Conservation (phyloP, 2,113 vertebrate species). For the Catagonus wagneri region DNA sequence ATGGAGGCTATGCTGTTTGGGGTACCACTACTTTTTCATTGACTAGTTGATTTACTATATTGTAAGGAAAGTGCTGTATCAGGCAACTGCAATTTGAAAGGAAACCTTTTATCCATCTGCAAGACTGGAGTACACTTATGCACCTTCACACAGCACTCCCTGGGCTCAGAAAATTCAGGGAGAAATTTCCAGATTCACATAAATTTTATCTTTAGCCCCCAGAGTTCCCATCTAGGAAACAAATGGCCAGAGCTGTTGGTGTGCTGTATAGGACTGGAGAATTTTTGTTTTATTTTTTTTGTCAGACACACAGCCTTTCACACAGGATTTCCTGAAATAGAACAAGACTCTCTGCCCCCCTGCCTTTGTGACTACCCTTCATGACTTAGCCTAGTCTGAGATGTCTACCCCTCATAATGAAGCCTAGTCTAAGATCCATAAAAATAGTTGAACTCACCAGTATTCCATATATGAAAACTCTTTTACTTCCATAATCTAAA, state of each 20-base stretch:
- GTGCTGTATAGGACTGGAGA: not conserved
- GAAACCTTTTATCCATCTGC: conserved; percentile 5
- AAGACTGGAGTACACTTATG: not conserved
- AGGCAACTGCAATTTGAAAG: conserved; percentile 50
- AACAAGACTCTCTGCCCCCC: not conserved
- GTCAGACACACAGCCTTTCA: not conserved
- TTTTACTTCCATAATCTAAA: not conserved
- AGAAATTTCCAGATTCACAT: conserved; percentile 27
- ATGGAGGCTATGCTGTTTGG: conserved; percentile 17
- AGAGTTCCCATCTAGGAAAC: not conserved
- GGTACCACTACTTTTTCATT: conserved; percentile 39
- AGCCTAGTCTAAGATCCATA: not conserved
- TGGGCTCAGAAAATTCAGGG: conserved; percentile 22
- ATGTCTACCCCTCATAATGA: not conserved
- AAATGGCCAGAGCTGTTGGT: not conserved
- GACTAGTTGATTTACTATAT: conserved; percentile 43
- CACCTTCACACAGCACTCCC: not conserved
- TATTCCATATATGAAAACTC: not conserved
- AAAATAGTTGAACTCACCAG: not conserved
- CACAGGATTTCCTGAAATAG: not conserved
- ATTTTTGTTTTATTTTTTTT: not conserved
- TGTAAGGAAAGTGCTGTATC: conserved; percentile 15
- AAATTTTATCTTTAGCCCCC: not conserved
- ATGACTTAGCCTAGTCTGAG: no score
- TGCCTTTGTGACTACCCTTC: not conserved